These are phyloP conservation scores for human (Homo sapiens) DNA, from an alignment of 2,113 vertebrate genomes.

Conservation along the genomic window GRCh38 chr4:15705501-15706000, in stretches of 20 bases:
- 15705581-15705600: slow-evolving; percentile 82
- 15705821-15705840: too few species aligned
- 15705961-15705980: too few species aligned
- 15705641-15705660: slow-evolving; percentile 74
- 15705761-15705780: neutral
- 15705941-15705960: too few species aligned
- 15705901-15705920: too few species aligned
- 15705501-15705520: slow-evolving; percentile 78
- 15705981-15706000: too few species aligned
- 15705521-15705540: slow-evolving; percentile 87
- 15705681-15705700: neutral
- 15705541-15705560: slow-evolving; percentile 83
- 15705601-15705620: slow-evolving; percentile 81
- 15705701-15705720: too few species aligned
- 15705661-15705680: neutral
- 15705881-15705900: too few species aligned
- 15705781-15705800: neutral
- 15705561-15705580: slow-evolving; percentile 85
- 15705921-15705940: too few species aligned
- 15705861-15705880: too few species aligned
- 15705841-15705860: too few species aligned
- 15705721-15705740: neutral
- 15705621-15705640: slow-evolving; percentile 84
- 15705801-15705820: neutral
- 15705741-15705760: neutral